A percentile compares a stretch with the other conserved stretches of the same genome.
Evolutionary conservation across 2,797 vertebrate species (phyloP).

Genomic region (Prionace glauca): DNA sequence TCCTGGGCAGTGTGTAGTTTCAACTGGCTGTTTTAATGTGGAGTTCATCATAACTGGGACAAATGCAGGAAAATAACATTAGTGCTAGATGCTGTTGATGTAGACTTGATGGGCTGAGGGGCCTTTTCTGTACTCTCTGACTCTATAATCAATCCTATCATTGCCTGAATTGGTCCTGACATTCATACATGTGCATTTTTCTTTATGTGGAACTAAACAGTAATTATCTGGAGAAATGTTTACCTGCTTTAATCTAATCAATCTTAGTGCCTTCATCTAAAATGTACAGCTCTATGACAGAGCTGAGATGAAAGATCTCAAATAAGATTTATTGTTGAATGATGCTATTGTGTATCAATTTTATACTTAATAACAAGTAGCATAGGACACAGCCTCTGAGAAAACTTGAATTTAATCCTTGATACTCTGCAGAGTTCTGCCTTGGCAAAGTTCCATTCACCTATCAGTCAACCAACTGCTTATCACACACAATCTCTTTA

Average conservation of each 20-base stretch:
- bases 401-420: background rate
- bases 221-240: background rate
- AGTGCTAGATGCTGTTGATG: no score
- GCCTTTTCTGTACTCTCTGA: no score
- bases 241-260: background rate
- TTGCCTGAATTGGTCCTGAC: background rate
- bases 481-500: background rate
- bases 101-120: no score
- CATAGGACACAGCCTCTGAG: background rate
- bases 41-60: background rate
- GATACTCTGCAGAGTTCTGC: background rate
- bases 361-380: background rate
- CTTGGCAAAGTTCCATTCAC: background rate
- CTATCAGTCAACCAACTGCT: background rate
- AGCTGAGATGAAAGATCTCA: background rate
- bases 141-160: background rate
- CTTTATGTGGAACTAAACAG: background rate
- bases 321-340: background rate
- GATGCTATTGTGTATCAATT: background rate
- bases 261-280: background rate
- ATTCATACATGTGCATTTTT: no score
- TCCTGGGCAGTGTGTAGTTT: background rate
- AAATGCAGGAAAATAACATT: no score
- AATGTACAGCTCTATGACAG: background rate
- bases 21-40: background rate